Evolutionary conservation across 2,113 vertebrate species (phyloP), one percentile per base, ranked within the genome.

Genomic region (Toxotes chatareus): DNA sequence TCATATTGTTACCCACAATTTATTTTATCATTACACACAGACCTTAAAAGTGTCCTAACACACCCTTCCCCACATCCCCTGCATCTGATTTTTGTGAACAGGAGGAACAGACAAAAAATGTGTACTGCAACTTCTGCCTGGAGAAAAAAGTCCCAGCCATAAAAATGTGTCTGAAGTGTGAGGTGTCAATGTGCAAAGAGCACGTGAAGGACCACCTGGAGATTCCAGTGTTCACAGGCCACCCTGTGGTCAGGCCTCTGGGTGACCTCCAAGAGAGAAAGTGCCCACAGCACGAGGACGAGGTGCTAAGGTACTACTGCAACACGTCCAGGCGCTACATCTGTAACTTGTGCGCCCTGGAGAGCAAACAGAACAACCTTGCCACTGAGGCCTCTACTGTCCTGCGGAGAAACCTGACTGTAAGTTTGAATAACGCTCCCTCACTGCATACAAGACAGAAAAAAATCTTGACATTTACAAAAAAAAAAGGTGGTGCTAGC

Each of bases 81-180:
- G 17, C 32, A 7, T 79, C n/a, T 57, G 38, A 44, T 66, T 62
- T 73, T 47, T 85, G 2, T 32, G 5, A 47, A 4, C 73, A 91
- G 89, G 71, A 67, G n/a, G 47, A 64, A 46, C 56, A 70, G 47
- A 47, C 36, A 1, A 75, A 57, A 47, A 34, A 4, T 1, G 92
- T 92, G 46, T 79, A 76, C 76, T 92, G 91, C 7, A 92, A 93
- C 81, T 92, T 44, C 68, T 93, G 90, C 80, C 65, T 40, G 0
- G 78, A 79, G 17, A 57, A 34, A 1, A n/a, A n/a, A 9, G 74
- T 32, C 1, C 47, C 55, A 53, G 92, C 93, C 0, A 6, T 80
- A 8, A 93, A 91, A 69, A 88, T 83, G 0, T 94, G 91, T 31
- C 74, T 91, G 16, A 93, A 90, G 78, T 94, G 94, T 38, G 88